Percentiles rank a stretch among this genome's conserved stretches.
These are phyloP conservation scores for Eupithecia insigniata DNA, from an alignment of 2,888 invertebrate genomes.

Conservation along the genomic window DNA sequence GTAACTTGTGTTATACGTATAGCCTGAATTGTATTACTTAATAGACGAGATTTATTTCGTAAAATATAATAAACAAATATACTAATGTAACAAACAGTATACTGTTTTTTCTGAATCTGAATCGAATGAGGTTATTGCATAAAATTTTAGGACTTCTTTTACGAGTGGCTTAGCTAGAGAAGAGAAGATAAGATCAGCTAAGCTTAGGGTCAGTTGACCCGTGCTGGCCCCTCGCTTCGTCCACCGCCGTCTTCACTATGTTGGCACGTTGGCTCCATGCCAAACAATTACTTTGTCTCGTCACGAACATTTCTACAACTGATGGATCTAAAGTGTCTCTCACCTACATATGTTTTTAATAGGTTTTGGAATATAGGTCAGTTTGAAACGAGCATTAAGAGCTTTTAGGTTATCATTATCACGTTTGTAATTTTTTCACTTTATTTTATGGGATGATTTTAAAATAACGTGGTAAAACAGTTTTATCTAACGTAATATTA, in stretches of 20 bases:
- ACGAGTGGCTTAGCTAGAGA: neutral
- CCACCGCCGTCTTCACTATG: conserved; percentile 36
- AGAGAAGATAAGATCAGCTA: neutral
- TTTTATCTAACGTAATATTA: neutral
- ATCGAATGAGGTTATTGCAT: neutral
- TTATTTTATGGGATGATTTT: neutral
- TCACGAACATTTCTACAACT: conserved; percentile 71
- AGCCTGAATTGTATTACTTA: too few species aligned
- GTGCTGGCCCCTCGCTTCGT: conserved; percentile 33
- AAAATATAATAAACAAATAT: neutral
- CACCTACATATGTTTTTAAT: conserved; percentile 40
- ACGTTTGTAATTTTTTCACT: neutral
- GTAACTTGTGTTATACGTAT: neutral
- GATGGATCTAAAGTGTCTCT: conserved; percentile 66
- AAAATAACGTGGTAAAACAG: neutral
- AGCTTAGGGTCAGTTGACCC: conserved; percentile 2
- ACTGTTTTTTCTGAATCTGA: neutral
- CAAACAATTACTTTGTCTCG: conserved; percentile 80
- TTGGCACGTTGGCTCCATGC: conserved; percentile 62
- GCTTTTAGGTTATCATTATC: conserved; percentile 14
- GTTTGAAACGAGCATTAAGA: conserved; percentile 9
- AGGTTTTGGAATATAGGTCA: conserved; percentile 31
- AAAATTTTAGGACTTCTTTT: neutral
- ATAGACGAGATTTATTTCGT: neutral
- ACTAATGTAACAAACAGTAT: neutral